These are phyloP conservation scores for Leptodactylus fuscus DNA, from an alignment of 2,113 vertebrate genomes.

Conservation along the genomic window DNA sequence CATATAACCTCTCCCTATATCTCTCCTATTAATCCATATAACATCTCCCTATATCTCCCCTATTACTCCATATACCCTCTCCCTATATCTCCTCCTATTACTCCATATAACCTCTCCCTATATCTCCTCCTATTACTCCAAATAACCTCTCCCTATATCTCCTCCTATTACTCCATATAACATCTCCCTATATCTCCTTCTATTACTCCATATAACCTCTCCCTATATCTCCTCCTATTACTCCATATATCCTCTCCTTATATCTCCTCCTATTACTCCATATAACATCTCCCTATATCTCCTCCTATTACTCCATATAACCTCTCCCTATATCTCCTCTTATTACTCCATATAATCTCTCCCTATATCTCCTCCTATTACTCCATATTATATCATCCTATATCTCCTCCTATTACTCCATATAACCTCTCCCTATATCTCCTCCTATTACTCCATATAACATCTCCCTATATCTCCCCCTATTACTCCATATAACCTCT, in stretches of 20 bases:
- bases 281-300: conserved; percentile 8
- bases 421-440: neutral
- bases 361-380: neutral
- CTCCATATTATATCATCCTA: no score
- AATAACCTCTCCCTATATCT: neutral
- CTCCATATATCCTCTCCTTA: conserved; percentile 4
- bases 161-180: conserved; percentile 10
- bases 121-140: conserved; percentile 20
- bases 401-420: neutral
- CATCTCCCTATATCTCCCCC: neutral
- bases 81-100: conserved; percentile 23
- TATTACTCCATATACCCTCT: conserved; percentile 20
- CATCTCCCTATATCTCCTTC: neutral
- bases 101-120: conserved; percentile 4
- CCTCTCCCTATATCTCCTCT: neutral
- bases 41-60: neutral
- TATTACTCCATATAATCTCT: neutral
- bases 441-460: conserved; percentile 14
- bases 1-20: conserved; percentile 5
- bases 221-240: neutral
- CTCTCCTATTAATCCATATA: conserved; percentile 27
- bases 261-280: conserved; percentile 13
- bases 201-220: conserved; percentile 26
- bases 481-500: conserved; percentile 16
- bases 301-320: conserved; percentile 2